Conservation (phyloP, 2,113 vertebrate species). For the Sander lucioperca region DNA sequence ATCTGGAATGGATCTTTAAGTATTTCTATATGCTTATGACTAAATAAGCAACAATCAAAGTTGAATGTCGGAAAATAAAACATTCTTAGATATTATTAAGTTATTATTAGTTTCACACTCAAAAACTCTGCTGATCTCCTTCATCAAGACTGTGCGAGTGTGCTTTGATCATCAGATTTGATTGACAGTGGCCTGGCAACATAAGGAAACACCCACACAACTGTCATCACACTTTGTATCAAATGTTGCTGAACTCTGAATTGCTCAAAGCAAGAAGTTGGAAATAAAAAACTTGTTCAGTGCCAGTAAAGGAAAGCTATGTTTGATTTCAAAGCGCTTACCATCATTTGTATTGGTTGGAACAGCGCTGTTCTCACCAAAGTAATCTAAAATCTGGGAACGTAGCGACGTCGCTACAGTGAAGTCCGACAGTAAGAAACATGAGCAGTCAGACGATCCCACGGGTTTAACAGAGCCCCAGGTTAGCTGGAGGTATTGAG, state of each 20-base stretch:
- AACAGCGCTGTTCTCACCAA: neutral
- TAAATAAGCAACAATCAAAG: neutral
- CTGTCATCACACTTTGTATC: neutral
- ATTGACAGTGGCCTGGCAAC: neutral
- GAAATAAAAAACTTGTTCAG: neutral
- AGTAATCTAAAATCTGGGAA: neutral
- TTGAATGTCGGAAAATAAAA: too few species aligned
- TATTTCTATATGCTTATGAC: neutral
- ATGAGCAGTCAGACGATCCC: neutral
- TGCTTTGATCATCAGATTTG: neutral
- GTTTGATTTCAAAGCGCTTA: neutral
- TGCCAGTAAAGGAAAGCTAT: neutral
- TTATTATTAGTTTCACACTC: neutral
- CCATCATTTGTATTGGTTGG: neutral
- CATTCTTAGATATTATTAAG: neutral
- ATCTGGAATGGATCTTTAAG: neutral
- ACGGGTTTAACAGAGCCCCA: neutral
- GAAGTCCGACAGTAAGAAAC: neutral
- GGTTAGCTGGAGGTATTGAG: neutral
- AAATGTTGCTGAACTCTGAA: neutral
- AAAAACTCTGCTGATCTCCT: neutral
- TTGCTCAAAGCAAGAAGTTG: neutral
- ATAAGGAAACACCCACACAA: neutral
- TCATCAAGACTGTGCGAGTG: neutral
- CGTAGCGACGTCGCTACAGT: neutral